Evolutionary conservation across 2,113 vertebrate genomes (phyloP).

Genomic region (Pholis gunnellus): DNA sequence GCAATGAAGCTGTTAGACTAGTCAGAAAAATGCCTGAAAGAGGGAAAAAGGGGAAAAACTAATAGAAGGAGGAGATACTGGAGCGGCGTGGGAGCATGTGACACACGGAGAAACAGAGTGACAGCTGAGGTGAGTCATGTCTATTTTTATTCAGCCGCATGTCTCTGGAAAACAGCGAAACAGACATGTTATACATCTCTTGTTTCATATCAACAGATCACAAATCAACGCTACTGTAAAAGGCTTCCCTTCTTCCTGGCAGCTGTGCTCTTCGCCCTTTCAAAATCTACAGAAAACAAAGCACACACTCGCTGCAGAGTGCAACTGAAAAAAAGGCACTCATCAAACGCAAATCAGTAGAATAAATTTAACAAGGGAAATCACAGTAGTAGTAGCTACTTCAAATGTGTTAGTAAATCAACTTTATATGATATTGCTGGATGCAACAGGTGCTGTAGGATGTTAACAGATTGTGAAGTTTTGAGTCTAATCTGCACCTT

Average conservation of each 20-base stretch:
- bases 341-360: conserved; percentile 28
- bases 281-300: conserved; percentile 56
- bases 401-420: conserved; percentile 20
- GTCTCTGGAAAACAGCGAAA: conserved; percentile 62
- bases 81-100: conserved; percentile 22
- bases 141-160: conserved; percentile 80
- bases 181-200: conserved; percentile 46
- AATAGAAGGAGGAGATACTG: not conserved
- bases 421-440: not conserved
- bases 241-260: not conserved
- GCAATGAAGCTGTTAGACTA: not conserved
- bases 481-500: conserved; percentile 2
- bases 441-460: conserved; percentile 10
- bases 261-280: conserved; percentile 11
- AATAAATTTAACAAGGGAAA: conserved; percentile 22
- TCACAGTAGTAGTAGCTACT: not conserved
- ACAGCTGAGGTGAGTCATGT: conserved; percentile 79
- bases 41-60: not conserved
- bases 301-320: conserved; percentile 19
- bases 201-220: conserved; percentile 59
- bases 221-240: conserved; percentile 49
- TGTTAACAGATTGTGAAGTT: conserved; percentile 4
- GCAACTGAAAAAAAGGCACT: conserved; percentile 48
- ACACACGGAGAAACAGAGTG: conserved; percentile 64
- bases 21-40: not conserved